phyloP scores from a whole-genome alignment of 2,888 invertebrate genomes.

The Sphaerophoria taeniata region DNA sequence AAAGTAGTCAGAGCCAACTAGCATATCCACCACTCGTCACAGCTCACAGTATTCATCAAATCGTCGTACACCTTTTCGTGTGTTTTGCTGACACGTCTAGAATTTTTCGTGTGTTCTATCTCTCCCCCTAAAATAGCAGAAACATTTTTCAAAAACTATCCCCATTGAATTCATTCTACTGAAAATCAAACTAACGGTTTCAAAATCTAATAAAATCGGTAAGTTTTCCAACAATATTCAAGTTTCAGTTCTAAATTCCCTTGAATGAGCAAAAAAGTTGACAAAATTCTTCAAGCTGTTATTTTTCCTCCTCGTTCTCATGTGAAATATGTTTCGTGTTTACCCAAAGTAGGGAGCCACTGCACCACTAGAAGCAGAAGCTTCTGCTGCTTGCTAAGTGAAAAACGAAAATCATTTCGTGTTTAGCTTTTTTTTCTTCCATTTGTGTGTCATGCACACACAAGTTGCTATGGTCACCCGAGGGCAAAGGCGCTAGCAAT shows the following conservation, averaged over 20 bases:
- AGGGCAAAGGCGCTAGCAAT: conserved; percentile 59
- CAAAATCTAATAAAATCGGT: conserved; percentile 45
- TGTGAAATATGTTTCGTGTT: conserved; percentile 71
- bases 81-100: conserved; percentile 75
- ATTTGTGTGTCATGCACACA: conserved; percentile 72
- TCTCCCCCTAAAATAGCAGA: conserved; percentile 22
- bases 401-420: conserved; percentile 7
- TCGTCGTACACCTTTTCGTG: conserved; percentile 68
- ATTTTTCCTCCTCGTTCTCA: conserved; percentile 33
- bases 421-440: conserved; percentile 33
- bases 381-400: conserved; percentile 27
- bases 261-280: conserved; percentile 29
- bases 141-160: background rate
- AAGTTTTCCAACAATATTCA: conserved; percentile 57
- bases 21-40: conserved; percentile 64
- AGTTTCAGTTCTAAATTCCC: conserved; percentile 45
- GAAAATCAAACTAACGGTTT: conserved; percentile 43
- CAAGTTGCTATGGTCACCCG: conserved; percentile 74
- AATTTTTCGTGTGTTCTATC: conserved; percentile 53
- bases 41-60: conserved; percentile 65
- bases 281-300: conserved; percentile 25
- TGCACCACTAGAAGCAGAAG: conserved; percentile 1
- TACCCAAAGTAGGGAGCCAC: conserved; percentile 65
- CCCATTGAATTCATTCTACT: background rate
- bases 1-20: conserved; percentile 40